Base-by-base conservation (phyloP, 2,797 vertebrate genomes). In the Discoglossus pictus region DNA sequence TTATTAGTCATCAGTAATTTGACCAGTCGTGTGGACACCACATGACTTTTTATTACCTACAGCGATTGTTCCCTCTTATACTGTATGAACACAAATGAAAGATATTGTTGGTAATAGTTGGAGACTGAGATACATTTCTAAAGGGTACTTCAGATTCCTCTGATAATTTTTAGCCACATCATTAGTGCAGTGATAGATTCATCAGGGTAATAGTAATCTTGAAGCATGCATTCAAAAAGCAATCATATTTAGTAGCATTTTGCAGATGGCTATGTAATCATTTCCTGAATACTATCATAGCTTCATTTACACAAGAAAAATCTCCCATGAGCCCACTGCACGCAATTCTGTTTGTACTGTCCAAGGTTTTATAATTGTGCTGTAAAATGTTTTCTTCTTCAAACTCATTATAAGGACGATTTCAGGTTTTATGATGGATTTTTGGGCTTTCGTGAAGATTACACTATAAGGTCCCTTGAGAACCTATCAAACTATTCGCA, bases 341-440 rank as follows among this genome's bases (percentile, higher is more conserved):
- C 12, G 11, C 35, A 11, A 21, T 47, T 47, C 20, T 23, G 44
- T 23, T 23, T 47, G 10, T 7, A 10, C 44, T 47, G 20, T 21
- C 44, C 44, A 47, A 10, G 20, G 44, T 23, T 47, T 23, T 13
- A 47, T 47, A 47, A 21, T 47, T 47, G 18, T 10, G 3, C 44
- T 11, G 44, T 47, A 47, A 47, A 47, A 21, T 47, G 17, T 23
- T 47, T 47, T 47, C 20, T 47, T 21, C 17, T 13, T 47, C 11
- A 23, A 47, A 47, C 44, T 47, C 20, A 47, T 47, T 47, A 47
- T 47, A 21, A 23, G 18, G 18, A 47, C 18, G 11, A 47, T 21
- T 23, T 23, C 44, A 21, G 20, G 44, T 21, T 47, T 47, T 47
- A 47, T 47, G 44, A 47, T 47, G 44, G 44, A 47, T 47, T 47